Base-by-base conservation (phyloP, 2,113 vertebrate genomes). In the Myotis brandtii region DNA sequence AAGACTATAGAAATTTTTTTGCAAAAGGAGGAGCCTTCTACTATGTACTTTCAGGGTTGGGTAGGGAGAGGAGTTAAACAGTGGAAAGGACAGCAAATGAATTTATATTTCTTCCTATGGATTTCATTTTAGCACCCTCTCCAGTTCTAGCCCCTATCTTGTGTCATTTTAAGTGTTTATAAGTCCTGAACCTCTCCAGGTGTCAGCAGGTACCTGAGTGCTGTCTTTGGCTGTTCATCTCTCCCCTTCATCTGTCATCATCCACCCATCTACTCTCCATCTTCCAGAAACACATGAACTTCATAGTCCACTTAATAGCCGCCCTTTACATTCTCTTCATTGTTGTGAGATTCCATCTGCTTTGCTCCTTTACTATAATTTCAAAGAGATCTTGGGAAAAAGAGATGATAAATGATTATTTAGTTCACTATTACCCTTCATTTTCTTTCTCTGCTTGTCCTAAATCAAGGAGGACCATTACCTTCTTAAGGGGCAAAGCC, bases 401-500 rank as follows among this genome's bases (percentile, higher is more conserved):
- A 66, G 10, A 91, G 59, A 67, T 84, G 54, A 69, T 84, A 75
- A 76, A 59, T 43, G 9, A 37, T 20, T 46, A 34, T 4, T 59
- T 46, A 64, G 2, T 54, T 83, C 25, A 48, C 43, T 43, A 5
- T 86, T 86, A 27, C 20, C n/a, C 46, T 67, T 81, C 43, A 13
- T 73, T 93, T 86, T 86, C 70, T 77, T 93, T 85, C 70, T 69
- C 37, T 94, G 7, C 23, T 80, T 90, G n/a, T 72, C 23, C 34
- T 64, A 84, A 81, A 72, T 94, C 52, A 86, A 76, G 21, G 18
- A 52, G 10, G 8, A 88, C 14, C 37, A 23, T 48, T 34, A 80
- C 16, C 16, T 81, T 46, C 32, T 85, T 40, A 84, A 56, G 46
- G 62, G 48, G 11, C 16, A 27, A 93, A 72, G 13, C 21, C 37